Percentiles rank a stretch among this genome's conserved stretches.
phyloP scores from a whole-genome alignment of 2,888 invertebrate species.

The Sthenelais limicola region DNA sequence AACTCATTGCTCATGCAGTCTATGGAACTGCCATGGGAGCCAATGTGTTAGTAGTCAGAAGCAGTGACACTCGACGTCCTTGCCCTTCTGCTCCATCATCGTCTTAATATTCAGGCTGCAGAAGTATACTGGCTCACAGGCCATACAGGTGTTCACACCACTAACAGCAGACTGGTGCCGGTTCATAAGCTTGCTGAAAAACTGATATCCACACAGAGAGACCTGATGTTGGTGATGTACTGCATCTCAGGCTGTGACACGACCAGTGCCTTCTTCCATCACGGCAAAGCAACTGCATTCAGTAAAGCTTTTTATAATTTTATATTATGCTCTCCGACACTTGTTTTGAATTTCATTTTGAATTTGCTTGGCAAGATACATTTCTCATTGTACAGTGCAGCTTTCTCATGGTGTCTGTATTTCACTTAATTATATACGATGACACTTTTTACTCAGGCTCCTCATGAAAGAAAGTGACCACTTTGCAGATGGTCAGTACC shows the following conservation, averaged over 20 bases:
- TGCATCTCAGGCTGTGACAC: slow-evolving; percentile 32
- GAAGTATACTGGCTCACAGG: slow-evolving; percentile 17
- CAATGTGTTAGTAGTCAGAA: slow-evolving; percentile 3
- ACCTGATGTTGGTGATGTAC: slow-evolving; percentile 7
- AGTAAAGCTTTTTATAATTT: neutral
- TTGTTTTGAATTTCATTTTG: no score
- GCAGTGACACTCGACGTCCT: slow-evolving; percentile 33
- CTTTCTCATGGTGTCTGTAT: no score
- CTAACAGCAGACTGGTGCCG: neutral
- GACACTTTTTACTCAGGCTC: no score
- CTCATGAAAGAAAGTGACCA: no score
- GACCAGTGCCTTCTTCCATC: slow-evolving; percentile 3
- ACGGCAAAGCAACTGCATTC: slow-evolving; percentile 16
- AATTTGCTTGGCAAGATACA: no score
- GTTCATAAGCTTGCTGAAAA: neutral
- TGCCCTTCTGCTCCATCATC: slow-evolving; percentile 4
- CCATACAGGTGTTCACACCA: neutral
- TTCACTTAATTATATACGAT: no score
- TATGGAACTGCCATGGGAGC: slow-evolving; percentile 22
- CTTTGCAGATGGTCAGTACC: no score
- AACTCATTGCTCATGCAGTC: slow-evolving; percentile 10
- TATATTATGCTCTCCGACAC: no score
- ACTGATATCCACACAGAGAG: neutral
- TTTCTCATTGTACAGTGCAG: no score
- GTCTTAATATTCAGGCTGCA: neutral